phyloP scores from a whole-genome alignment of 2,113 vertebrate species.

The Cettia cetti region DNA sequence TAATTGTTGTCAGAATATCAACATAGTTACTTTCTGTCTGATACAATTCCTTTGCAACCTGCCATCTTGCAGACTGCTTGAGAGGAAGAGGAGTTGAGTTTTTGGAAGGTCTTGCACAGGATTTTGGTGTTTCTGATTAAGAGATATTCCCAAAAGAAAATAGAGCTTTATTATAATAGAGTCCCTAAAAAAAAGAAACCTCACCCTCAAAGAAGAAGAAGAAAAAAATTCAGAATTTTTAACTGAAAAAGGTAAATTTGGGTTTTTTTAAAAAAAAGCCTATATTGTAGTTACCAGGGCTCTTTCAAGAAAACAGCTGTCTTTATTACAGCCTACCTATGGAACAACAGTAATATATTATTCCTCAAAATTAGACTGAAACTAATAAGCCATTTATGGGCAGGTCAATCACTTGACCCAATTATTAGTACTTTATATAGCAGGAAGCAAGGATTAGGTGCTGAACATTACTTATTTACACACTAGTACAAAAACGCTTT shows the following conservation, averaged over 20 bases:
- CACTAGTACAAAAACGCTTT: not conserved
- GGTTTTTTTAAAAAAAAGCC: not conserved
- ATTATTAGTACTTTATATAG: not conserved
- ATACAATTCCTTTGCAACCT: conserved; percentile 97
- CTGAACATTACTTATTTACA: not conserved
- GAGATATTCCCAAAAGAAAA: not conserved
- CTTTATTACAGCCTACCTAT: not conserved
- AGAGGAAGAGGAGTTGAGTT: conserved; percentile 79
- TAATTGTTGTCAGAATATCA: conserved; percentile 91
- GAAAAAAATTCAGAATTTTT: not conserved
- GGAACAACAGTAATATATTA: not conserved
- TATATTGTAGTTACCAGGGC: not conserved
- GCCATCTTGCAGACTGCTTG: conserved; percentile 97
- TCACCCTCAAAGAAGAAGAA: not conserved
- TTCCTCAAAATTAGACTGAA: not conserved
- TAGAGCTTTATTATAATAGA: not conserved
- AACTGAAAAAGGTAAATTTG: not conserved
- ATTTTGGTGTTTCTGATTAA: conserved; percentile 76
- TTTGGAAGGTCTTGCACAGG: conserved; percentile 83
- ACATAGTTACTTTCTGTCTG: conserved; percentile 99
- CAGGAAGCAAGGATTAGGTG: not conserved
- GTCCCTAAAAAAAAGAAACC: not conserved
- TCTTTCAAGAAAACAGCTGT: not conserved
- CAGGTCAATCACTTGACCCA: not conserved
- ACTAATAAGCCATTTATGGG: not conserved